phyloP scores from a whole-genome alignment of 64 coral and sea anemone species.

The Orbicella faveolata region DNA sequence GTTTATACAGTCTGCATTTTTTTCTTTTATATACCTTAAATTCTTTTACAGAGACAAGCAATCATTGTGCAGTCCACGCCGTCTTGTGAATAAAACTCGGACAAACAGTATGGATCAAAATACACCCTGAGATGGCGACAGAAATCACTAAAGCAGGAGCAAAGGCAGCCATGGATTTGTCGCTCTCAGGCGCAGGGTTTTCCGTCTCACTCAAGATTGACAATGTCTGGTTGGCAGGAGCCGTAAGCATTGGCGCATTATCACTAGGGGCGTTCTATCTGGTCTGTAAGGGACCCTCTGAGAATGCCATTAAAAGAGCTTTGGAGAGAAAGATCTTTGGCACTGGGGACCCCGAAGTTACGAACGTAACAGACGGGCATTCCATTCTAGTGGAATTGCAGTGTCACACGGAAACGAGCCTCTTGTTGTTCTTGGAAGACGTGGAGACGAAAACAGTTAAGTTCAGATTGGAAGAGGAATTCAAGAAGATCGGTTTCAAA shows the following conservation, averaged over 20 bases:
- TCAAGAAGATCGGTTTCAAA: conserved; percentile 18
- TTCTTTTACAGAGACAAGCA: too few species aligned
- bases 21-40: too few species aligned
- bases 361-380: background rate
- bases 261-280: conserved; percentile 31
- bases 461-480: conserved; percentile 14
- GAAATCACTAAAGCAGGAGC: background rate
- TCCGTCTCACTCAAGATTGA: conserved; percentile 30
- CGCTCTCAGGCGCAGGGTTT: background rate
- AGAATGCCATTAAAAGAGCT: background rate
- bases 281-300: conserved; percentile 15
- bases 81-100: too few species aligned
- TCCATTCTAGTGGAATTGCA: conserved; percentile 12
- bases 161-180: conserved; percentile 15
- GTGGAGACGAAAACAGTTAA: background rate
- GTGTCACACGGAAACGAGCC: conserved; percentile 2
- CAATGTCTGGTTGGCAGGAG: conserved; percentile 22
- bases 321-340: conserved; percentile 10
- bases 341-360: background rate
- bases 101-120: too few species aligned
- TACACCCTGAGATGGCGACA: background rate
- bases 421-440: conserved; percentile 16
- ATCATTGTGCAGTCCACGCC: too few species aligned
- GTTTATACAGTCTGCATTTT: too few species aligned
- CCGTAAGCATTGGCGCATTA: conserved; percentile 23